Conservation (phyloP, 2,888 invertebrate species). For the Xanthia icteritia region DNA sequence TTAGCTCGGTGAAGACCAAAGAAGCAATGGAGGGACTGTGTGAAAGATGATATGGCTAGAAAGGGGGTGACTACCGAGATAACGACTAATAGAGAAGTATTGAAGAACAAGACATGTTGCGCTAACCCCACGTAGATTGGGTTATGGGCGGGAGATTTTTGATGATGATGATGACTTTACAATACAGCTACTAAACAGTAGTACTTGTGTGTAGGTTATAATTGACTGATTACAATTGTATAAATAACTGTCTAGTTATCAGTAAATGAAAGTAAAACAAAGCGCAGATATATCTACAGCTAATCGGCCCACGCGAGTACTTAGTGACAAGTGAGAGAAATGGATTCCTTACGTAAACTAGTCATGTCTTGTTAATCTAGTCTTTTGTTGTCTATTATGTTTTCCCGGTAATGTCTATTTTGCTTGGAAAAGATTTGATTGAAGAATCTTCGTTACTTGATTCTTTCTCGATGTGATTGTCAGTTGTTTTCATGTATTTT, state of each 20-base stretch:
- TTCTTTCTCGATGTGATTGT: neutral
- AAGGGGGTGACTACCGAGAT: too few species aligned
- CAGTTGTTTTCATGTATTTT: neutral
- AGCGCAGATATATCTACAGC: neutral
- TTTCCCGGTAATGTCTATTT: neutral
- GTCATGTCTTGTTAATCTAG: neutral
- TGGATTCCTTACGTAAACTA: neutral
- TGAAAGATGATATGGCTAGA: too few species aligned
- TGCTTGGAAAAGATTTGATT: neutral
- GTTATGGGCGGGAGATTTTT: too few species aligned
- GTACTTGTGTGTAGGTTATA: neutral
- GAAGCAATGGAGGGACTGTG: too few species aligned
- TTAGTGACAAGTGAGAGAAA: slow-evolving; percentile 23
- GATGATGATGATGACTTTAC: neutral
- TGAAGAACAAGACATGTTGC: too few species aligned
- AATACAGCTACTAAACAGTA: neutral
- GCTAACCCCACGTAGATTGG: too few species aligned
- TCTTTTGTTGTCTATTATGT: neutral
- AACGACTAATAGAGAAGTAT: too few species aligned
- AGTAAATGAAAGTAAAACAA: slow-evolving; percentile 44
- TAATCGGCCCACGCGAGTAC: slow-evolving; percentile 29
- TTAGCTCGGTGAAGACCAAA: too few species aligned
- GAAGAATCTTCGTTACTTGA: neutral
- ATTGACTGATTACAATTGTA: neutral
- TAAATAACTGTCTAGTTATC: slow-evolving; percentile 11